A percentile compares a stretch with the other conserved stretches of the same genome.
Conservation (phyloP, 2,888 invertebrate species). For the Agrotis ipsilon region DNA sequence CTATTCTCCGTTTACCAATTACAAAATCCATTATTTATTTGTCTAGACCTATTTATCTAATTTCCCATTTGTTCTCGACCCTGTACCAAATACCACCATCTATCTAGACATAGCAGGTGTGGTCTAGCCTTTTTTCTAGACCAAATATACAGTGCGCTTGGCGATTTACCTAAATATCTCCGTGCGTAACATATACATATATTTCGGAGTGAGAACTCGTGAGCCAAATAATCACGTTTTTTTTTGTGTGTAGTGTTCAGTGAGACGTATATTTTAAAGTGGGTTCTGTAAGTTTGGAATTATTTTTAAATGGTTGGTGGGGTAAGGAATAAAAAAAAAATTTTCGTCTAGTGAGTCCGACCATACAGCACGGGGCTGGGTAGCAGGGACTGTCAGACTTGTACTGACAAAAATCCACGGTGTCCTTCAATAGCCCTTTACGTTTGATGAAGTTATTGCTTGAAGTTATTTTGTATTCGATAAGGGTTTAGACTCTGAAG, state of each 20-base stretch:
- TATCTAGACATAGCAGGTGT: constrained; percentile 22
- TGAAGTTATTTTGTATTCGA: background rate
- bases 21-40: background rate
- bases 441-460: background rate
- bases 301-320: background rate
- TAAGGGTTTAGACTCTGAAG: background rate
- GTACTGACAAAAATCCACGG: too few species aligned
- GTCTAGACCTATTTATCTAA: background rate
- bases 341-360: too few species aligned
- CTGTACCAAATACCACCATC: constrained; percentile 16
- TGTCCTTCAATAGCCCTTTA: too few species aligned
- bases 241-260: constrained; percentile 24
- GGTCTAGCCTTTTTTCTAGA: constrained; percentile 33
- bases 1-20: background rate
- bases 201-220: constrained; percentile 40
- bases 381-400: too few species aligned
- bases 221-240: constrained; percentile 68
- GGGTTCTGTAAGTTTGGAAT: constrained; percentile 37
- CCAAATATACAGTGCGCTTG: constrained; percentile 55
- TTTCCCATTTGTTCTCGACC: constrained; percentile 5
- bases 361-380: too few species aligned
- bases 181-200: constrained; percentile 52
- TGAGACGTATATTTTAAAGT: background rate
- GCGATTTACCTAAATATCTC: constrained; percentile 75
- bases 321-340: background rate